phyloP scores from a whole-genome alignment of 2,888 invertebrate species.

The Tetranychus piercei region DNA sequence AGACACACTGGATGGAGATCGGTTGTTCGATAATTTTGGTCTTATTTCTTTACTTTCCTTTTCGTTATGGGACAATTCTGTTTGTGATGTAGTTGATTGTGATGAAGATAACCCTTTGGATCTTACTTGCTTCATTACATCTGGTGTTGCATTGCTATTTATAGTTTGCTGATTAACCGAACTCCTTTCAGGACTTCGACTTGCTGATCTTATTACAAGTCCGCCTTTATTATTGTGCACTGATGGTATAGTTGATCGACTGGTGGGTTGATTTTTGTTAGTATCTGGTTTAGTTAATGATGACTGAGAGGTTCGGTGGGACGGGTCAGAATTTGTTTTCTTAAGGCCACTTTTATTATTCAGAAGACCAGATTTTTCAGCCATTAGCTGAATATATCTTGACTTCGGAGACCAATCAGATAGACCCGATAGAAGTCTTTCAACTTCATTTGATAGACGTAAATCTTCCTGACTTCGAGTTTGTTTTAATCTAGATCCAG shows the following conservation, averaged over 20 bases:
- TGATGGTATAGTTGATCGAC: background rate
- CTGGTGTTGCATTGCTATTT: background rate
- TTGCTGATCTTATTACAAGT: background rate
- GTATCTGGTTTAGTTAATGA: background rate
- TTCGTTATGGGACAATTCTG: too few species aligned
- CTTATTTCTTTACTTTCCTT: background rate
- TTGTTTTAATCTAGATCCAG: background rate
- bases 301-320: too few species aligned
- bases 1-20: background rate
- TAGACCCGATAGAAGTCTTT: background rate
- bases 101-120: too few species aligned
- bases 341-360: background rate
- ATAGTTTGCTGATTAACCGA: background rate
- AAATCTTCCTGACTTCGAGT: background rate
- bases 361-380: background rate
- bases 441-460: background rate
- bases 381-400: background rate
- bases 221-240: background rate
- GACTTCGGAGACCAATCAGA: background rate
- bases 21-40: background rate
- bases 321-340: too few species aligned
- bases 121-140: too few species aligned
- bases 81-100: too few species aligned
- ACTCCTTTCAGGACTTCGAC: background rate
- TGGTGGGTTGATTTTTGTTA: too few species aligned